Conservation (phyloP, 2,113 vertebrate species). For the Nibea coibor region DNA sequence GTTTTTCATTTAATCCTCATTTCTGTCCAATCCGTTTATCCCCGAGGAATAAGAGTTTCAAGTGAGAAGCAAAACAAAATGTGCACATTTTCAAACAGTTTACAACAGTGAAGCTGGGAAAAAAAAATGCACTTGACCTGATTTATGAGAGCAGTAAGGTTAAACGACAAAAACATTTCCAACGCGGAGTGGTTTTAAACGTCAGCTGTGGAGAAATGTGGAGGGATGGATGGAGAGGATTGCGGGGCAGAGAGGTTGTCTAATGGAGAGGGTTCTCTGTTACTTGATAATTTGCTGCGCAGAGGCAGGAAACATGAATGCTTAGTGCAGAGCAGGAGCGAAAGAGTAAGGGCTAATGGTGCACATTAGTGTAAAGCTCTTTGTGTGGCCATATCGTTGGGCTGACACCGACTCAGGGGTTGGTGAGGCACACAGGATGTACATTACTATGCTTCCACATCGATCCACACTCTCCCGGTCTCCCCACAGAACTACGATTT, state of each 20-base stretch:
- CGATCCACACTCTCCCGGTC: not conserved
- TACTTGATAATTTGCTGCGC: slow-evolving; percentile 35
- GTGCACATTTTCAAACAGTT: slow-evolving; percentile 16
- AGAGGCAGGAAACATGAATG: slow-evolving; percentile 29
- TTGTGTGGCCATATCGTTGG: slow-evolving; percentile 24
- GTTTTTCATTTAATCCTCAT: not conserved
- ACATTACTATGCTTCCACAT: slow-evolving; percentile 54
- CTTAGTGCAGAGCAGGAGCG: slow-evolving; percentile 34
- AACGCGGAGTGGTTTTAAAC: slow-evolving; percentile 35
- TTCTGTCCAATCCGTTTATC: not conserved
- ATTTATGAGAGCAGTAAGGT: slow-evolving; percentile 11
- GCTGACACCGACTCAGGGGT: slow-evolving; percentile 35
- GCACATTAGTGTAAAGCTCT: slow-evolving; percentile 64
- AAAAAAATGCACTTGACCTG: slow-evolving; percentile 3
- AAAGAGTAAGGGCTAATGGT: slow-evolving; percentile 63
- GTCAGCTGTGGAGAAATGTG: slow-evolving; percentile 15
- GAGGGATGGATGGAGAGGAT: not conserved
- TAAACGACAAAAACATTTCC: slow-evolving; percentile 3
- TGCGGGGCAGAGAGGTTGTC: not conserved
- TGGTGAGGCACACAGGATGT: slow-evolving; percentile 60
- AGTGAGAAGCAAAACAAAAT: not conserved
- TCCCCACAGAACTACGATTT: not conserved
- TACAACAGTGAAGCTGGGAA: not conserved
- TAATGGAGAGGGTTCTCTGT: slow-evolving; percentile 49
- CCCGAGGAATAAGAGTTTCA: not conserved